Evolutionary conservation across 1,140 invertebrate genomes (phyloP), one percentile per base, ranked within the genome.

Genomic region (Cydia strobilella): DNA sequence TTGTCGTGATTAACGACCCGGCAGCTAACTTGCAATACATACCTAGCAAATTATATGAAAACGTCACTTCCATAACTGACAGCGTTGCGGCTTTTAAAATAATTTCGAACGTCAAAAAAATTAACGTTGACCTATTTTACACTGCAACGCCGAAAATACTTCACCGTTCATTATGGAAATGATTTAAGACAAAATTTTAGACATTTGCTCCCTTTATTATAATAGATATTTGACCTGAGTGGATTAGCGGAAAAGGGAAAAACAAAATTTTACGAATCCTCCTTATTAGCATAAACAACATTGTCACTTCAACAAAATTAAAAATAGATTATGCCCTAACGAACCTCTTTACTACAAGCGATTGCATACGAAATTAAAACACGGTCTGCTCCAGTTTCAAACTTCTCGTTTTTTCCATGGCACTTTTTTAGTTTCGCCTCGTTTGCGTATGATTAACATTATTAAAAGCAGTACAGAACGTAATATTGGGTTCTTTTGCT

Each of bases 381-480:
- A 25, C 45, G 65, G 59, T 54, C 62, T 63, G 72, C 73, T 78
- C 73, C 74, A 75, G 72, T 74, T 75, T 75, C 51, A 66, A 76
- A 78, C 13, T 76, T 66, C 48, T 72, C 72, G 39, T 78, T 75
- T 75, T 76, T 31, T 63, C 45, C 39, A 78, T 71, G 45, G 74
- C 77, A 35, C 71, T 54, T 72, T 72, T 75, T 71, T 66, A 35
- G 48, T 78, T 75, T 63, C 15, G 54, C 65, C 65, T 51, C 72
- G 75, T 76, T 73, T 76, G 75, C 73, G 25, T 63, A 69, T 51
- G 74, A 77, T 76, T 75, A 78, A 80, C 73, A 80, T 80, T 78
- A 80, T 80, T 80, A 78, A 80, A 79, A 75, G 73, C 69, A 73
- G 75, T 75, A 27, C 73, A n/a, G 18, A 42, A 39, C 63, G 63